phyloP scores from a whole-genome alignment of 64 coral and sea anemone species.

The Trachythela sp. region DNA sequence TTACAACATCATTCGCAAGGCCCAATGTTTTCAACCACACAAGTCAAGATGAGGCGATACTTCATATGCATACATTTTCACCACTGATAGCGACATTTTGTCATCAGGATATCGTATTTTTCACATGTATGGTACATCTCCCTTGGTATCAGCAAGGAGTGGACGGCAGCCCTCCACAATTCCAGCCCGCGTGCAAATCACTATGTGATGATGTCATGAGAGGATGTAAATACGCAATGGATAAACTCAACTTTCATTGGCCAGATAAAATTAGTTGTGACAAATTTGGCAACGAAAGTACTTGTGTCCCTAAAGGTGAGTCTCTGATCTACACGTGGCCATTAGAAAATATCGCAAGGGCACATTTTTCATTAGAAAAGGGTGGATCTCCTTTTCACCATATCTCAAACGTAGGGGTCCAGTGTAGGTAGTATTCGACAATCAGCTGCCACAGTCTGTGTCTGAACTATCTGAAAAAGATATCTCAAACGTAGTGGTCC shows the following conservation, averaged over 20 bases:
- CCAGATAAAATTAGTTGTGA: neutral
- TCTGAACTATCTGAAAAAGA: too few species aligned
- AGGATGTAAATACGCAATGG: neutral
- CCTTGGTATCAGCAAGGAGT: neutral
- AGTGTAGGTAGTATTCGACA: too few species aligned
- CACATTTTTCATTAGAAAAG: too few species aligned
- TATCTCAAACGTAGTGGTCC: too few species aligned
- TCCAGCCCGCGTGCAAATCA: neutral
- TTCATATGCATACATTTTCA: neutral
- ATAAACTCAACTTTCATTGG: constrained; percentile 6
- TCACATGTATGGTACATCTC: neutral
- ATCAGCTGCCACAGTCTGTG: too few species aligned
- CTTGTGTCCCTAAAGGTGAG: neutral
- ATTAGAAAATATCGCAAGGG: too few species aligned
- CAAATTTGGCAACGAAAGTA: neutral
- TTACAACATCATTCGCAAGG: neutral
- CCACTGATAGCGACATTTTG: neutral
- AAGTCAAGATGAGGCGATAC: neutral
- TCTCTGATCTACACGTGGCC: too few species aligned
- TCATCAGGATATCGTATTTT: neutral
- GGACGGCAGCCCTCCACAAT: neutral
- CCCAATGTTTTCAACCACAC: neutral
- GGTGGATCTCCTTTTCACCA: neutral
- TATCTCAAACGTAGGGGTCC: too few species aligned
- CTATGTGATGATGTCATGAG: neutral